Evolutionary conservation across 2,113 vertebrate species (phyloP).

Genomic region (Prunella himalayana): DNA sequence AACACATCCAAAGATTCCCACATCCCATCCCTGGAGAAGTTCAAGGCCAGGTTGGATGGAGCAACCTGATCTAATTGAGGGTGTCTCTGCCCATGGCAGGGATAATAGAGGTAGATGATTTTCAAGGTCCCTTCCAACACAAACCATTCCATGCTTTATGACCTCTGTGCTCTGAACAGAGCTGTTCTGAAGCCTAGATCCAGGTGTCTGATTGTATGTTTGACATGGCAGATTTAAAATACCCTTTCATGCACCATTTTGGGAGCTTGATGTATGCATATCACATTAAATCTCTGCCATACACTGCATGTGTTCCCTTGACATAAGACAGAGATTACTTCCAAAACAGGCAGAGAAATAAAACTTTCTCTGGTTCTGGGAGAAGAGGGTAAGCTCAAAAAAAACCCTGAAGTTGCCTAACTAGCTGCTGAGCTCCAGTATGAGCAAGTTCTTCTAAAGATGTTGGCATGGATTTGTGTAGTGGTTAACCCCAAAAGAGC

Average conservation of each 20-base stretch:
- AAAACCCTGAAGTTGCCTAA: background rate
- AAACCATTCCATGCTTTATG: background rate
- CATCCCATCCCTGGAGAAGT: background rate
- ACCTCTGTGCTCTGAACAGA: background rate
- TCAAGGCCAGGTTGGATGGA: background rate
- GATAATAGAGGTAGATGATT: background rate
- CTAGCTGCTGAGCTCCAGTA: background rate
- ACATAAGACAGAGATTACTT: background rate
- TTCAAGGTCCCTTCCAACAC: background rate
- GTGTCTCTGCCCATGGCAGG: background rate
- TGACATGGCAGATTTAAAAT: background rate
- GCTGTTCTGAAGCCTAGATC: background rate
- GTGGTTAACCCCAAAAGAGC: background rate
- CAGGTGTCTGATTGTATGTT: background rate
- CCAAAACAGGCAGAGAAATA: background rate
- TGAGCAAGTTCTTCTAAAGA: background rate
- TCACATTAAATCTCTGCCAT: background rate
- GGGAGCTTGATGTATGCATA: background rate
- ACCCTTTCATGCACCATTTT: background rate
- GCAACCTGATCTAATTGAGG: background rate
- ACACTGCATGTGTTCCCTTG: background rate
- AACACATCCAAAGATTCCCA: accelerated
- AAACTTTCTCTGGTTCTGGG: background rate
- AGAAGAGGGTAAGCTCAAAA: background rate
- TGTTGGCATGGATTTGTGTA: background rate